These are phyloP conservation scores for Andrena marginata DNA, from an alignment of 2,888 invertebrate species.

Conservation along the genomic window DNA sequence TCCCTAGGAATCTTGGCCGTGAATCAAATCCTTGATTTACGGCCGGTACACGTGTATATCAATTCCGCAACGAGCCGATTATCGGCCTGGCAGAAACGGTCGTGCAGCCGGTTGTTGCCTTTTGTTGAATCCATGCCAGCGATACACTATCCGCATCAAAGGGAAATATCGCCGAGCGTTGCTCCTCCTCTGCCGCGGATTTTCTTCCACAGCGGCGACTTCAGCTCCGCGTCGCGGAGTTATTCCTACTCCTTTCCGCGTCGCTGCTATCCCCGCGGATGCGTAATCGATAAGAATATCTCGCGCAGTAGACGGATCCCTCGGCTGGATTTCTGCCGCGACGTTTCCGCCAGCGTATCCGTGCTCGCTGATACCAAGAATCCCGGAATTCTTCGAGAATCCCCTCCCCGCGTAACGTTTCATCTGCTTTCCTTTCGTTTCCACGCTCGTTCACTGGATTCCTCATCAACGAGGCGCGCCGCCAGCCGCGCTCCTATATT, in stretches of 20 bases:
- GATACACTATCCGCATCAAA: conserved; percentile 66
- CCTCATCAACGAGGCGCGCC: background rate
- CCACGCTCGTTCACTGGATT: background rate
- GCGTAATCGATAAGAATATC: conserved; percentile 35
- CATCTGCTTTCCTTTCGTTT: background rate
- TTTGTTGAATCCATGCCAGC: conserved; percentile 76
- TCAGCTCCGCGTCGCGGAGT: conserved; percentile 7
- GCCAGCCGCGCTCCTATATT: background rate
- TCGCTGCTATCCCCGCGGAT: conserved; percentile 19
- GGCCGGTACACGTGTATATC: conserved; percentile 74
- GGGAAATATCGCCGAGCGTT: conserved; percentile 38
- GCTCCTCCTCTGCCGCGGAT: background rate
- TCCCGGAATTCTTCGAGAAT: background rate
- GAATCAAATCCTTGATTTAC: conserved; percentile 78
- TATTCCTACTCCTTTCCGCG: conserved; percentile 24
- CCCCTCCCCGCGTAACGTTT: background rate
- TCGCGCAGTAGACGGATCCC: conserved; percentile 23
- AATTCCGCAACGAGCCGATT: conserved; percentile 81
- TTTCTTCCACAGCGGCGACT: conserved; percentile 33
- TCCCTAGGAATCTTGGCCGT: conserved; percentile 77
- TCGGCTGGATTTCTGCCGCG: conserved; percentile 15
- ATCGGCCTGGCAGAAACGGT: conserved; percentile 73
- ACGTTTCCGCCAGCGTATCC: background rate
- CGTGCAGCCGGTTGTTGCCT: conserved; percentile 65
- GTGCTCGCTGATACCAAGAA: background rate